Evolutionary conservation across 2,113 vertebrate genomes (phyloP).

Genomic region (Thomomys bottae): DNA sequence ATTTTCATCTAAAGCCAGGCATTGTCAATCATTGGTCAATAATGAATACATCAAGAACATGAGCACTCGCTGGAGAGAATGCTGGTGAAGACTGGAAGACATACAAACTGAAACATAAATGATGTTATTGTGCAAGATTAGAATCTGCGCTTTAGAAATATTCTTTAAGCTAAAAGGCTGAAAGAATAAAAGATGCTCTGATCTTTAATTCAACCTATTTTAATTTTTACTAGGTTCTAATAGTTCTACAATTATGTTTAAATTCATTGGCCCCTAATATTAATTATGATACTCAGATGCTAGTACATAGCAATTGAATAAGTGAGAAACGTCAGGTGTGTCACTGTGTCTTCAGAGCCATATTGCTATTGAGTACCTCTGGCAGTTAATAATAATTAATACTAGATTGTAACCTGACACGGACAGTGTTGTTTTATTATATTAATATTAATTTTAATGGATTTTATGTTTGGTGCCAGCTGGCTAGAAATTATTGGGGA

Average conservation of each 20-base stretch:
- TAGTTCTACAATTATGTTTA: not conserved
- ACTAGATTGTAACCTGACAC: not conserved
- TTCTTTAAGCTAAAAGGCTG: not conserved
- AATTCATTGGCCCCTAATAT: conserved; percentile 23
- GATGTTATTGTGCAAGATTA: not conserved
- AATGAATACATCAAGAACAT: not conserved
- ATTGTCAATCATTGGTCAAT: not conserved
- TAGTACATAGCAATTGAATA: not conserved
- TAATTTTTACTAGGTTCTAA: conserved; percentile 7
- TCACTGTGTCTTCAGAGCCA: not conserved
- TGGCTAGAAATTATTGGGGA: not conserved
- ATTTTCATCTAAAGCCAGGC: not conserved
- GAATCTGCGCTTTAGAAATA: not conserved
- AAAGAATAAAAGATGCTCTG: too few species aligned
- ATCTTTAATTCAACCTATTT: not conserved
- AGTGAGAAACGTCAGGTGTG: not conserved
- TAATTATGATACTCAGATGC: not conserved
- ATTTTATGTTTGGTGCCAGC: not conserved
- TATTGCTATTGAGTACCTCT: not conserved
- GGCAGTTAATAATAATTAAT: conserved; percentile 42
- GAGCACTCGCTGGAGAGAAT: not conserved
- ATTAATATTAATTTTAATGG: not conserved
- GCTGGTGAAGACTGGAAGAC: not conserved
- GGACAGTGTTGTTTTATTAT: not conserved
- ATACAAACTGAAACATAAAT: not conserved